phyloP scores from a whole-genome alignment of 2,888 invertebrate species.

The Pelosia muscerda region DNA sequence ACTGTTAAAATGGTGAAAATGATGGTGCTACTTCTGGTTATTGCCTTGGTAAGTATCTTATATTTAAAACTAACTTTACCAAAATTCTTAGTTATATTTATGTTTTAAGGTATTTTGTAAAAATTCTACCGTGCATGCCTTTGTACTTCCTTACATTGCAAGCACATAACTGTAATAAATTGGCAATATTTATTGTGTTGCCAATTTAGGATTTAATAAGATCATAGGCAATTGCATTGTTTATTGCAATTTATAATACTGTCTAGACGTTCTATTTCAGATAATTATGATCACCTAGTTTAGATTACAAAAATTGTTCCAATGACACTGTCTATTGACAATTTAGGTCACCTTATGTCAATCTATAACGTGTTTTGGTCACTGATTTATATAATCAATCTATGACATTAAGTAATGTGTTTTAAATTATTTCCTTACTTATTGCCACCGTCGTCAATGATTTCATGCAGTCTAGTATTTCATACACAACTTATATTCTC shows the following conservation, averaged over 20 bases:
- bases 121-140: no score
- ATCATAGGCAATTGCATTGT: conserved; percentile 28
- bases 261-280: conserved; percentile 79
- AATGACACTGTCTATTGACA: conserved; percentile 55
- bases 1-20: conserved; percentile 64
- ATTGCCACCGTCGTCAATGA: not conserved
- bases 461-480: not conserved
- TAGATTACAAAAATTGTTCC: conserved; percentile 64
- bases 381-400: conserved; percentile 55
- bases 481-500: not conserved
- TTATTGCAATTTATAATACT: conserved; percentile 62
- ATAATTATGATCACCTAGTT: conserved; percentile 67
- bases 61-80: not conserved
- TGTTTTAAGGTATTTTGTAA: not conserved
- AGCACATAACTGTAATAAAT: not conserved
- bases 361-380: conserved; percentile 21
- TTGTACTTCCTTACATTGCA: not conserved
- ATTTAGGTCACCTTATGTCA: conserved; percentile 61
- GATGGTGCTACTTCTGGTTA: conserved; percentile 51
- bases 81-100: not conserved
- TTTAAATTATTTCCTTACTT: not conserved
- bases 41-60: conserved; percentile 68
- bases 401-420: not conserved
- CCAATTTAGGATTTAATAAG: conserved; percentile 30
- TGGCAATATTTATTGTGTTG: no score